phyloP scores from a whole-genome alignment of 2,113 vertebrate genomes.

The Polyodon spathula region DNA sequence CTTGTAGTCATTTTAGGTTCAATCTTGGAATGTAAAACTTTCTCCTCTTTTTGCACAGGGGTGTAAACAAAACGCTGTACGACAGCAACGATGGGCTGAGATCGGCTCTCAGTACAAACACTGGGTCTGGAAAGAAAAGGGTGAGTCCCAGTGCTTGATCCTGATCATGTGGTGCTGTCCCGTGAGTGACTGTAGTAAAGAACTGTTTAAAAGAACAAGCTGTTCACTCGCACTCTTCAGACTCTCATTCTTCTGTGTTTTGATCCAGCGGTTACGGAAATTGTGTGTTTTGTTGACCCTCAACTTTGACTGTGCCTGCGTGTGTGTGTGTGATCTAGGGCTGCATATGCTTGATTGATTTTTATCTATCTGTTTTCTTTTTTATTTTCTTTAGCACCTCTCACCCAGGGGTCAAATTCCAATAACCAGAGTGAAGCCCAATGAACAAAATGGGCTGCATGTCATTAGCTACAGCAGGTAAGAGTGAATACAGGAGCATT shows the following conservation, averaged over 20 bases:
- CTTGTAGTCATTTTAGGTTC: too few relatives aligned
- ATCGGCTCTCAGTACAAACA: conserved; percentile 32
- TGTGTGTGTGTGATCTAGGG: too few relatives aligned
- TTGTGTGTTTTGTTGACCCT: too few relatives aligned
- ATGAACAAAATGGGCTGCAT: conserved; percentile 39
- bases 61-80: conserved; percentile 51
- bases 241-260: too few relatives aligned
- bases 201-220: too few relatives aligned
- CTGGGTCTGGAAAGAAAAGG: conserved; percentile 27
- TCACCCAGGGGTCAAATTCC: conserved; percentile 36
- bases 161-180: neutral
- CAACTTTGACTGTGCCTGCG: too few relatives aligned
- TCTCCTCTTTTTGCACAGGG: conserved; percentile 35
- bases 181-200: too few relatives aligned
- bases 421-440: conserved; percentile 37
- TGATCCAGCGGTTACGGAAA: too few relatives aligned
- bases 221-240: too few relatives aligned
- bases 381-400: conserved; percentile 33
- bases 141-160: conserved; percentile 28
- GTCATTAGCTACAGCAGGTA: conserved; percentile 36
- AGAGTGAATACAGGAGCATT: too few relatives aligned
- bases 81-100: conserved; percentile 54
- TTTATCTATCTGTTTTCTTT: neutral
- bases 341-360: neutral
- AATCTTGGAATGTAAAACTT: too few relatives aligned